Evolutionary conservation across 1,140 invertebrate species (phyloP).

Genomic region (Drosophila biarmipes): DNA sequence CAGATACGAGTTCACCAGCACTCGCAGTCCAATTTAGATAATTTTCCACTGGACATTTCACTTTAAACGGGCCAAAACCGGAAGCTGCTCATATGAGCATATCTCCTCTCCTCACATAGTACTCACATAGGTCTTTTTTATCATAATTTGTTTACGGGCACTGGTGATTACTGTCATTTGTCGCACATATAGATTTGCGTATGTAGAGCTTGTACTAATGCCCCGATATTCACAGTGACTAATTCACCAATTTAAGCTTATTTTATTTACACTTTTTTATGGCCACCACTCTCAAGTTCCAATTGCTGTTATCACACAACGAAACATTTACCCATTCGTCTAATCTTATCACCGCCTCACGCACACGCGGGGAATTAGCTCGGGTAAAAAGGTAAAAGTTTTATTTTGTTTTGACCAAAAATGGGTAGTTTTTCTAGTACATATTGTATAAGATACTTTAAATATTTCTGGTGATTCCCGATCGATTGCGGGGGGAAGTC

Average conservation of each 20-base stretch:
- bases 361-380: background rate
- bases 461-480: conserved; percentile 10
- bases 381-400: background rate
- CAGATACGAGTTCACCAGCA: conserved; percentile 5
- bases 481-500: conserved; percentile 11
- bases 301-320: conserved; percentile 29
- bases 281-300: background rate
- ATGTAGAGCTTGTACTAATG: conserved; percentile 6
- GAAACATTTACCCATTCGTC: conserved; percentile 19
- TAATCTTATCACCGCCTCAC: conserved; percentile 41
- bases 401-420: conserved; percentile 1
- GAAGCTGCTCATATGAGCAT: conserved; percentile 78
- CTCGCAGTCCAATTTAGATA: conserved; percentile 60
- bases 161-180: conserved; percentile 23
- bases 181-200: conserved; percentile 9
- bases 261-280: conserved; percentile 24
- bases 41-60: conserved; percentile 58
- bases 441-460: background rate
- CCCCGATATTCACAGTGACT: conserved; percentile 14
- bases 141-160: conserved; percentile 34
- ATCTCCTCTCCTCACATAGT: conserved; percentile 51
- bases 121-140: conserved; percentile 14
- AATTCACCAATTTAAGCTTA: conserved; percentile 21
- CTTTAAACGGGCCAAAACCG: conserved; percentile 44
- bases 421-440: background rate